Base-by-base conservation (phyloP, 1,140 invertebrate genomes). In the Ceratina calcarata region DNA sequence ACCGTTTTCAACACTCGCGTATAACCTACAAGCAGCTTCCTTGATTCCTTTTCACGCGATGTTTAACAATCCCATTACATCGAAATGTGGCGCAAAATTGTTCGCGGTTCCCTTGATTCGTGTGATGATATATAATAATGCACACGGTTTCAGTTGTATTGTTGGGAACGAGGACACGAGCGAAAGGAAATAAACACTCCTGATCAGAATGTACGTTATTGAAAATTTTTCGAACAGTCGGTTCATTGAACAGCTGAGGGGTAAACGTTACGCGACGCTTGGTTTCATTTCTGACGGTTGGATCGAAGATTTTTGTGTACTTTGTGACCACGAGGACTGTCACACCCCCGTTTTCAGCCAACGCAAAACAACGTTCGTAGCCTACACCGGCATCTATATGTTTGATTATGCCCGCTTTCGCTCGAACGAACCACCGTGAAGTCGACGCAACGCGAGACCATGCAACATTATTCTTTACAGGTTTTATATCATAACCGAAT, bases 21-120 rank as follows among this genome's bases (percentile, higher is more conserved):
- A 24, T 75, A 81, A 83, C 72, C 77, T 82, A 71, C 12, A 77
- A 81, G 65, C 16, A 49, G 32, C 3, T 58, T 3, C 7, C 20
- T 6, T 7, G 18, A 27, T 8, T 20, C 45, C 61, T 12, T 22
- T 4, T 45, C 37, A 18, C 57, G 13, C 3, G 24, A 0, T 7
- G 18, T 45, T 51, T 32, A 13, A 51, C 13, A 13, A 18, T 8
- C 6, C 20, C 32, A 61, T 55, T 51, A 45, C 18, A 12, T 53
- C 10, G 22, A 45, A 49, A n/a, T 24, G 20, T 71, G 55, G 10
- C 51, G 62, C 49, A 22, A 15, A 27, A 32, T 57, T n/a, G 18
- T 6, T 1, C 32, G 13, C 49, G n/a, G 20, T 32, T 16, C 15
- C 22, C 8, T 45, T 10, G 49, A 22, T 3, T 58, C n/a, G 20